Evolutionary conservation across 2,113 vertebrate genomes (phyloP).

Genomic region (Pterophyllum scalare): DNA sequence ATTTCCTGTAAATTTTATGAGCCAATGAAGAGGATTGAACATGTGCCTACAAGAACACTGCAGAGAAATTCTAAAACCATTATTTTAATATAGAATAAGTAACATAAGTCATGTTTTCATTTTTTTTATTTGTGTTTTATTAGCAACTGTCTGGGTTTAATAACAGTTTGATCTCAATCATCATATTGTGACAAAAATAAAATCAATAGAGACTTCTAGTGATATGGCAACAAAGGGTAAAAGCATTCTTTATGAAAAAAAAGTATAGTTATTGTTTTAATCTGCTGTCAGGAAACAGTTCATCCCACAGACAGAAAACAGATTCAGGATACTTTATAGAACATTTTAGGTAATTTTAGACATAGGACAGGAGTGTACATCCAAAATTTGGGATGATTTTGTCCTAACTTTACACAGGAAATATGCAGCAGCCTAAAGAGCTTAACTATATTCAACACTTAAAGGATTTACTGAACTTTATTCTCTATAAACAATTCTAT

Average conservation of each 20-base stretch:
- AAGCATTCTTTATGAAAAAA: too few relatives aligned
- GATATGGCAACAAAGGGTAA: too few relatives aligned
- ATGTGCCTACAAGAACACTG: background rate
- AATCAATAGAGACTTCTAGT: background rate
- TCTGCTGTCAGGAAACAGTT: background rate
- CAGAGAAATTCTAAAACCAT: background rate
- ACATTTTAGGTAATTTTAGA: background rate
- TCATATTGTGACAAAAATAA: background rate
- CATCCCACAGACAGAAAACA: background rate
- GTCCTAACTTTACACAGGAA: background rate
- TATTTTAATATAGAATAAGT: too few relatives aligned
- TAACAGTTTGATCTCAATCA: background rate
- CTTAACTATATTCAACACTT: background rate
- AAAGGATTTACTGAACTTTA: conserved; percentile 1
- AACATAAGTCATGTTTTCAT: background rate
- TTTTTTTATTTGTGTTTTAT: background rate
- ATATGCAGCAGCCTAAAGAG: background rate
- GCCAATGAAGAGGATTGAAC: background rate
- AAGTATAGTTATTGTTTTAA: background rate
- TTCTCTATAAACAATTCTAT: background rate
- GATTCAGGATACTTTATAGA: background rate
- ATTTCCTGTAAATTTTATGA: background rate
- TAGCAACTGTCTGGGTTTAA: background rate
- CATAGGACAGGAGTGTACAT: background rate
- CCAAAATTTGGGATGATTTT: background rate